Evolutionary conservation across 2,888 invertebrate species (phyloP).

Genomic region (Parnassius glacialis): DNA sequence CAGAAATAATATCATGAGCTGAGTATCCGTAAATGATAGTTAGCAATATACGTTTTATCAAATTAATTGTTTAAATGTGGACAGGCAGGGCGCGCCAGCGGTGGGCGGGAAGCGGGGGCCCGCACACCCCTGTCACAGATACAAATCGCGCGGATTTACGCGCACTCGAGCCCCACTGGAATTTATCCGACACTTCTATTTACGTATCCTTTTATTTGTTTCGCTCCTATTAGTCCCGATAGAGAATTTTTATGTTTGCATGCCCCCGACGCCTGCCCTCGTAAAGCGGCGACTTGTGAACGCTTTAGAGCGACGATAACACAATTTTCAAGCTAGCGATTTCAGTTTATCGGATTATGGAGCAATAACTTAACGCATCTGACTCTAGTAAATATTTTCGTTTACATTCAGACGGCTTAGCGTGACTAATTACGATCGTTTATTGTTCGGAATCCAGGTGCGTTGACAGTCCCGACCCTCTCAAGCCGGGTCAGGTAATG

Average conservation of each 20-base stretch:
- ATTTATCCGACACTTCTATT: slow-evolving; percentile 78
- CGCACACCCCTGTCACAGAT: slow-evolving; percentile 76
- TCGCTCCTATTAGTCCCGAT: slow-evolving; percentile 79
- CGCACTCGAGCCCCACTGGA: slow-evolving; percentile 77
- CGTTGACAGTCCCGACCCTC: slow-evolving; percentile 60
- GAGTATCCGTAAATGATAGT: not conserved
- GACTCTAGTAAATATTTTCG: slow-evolving; percentile 70
- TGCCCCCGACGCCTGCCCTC: slow-evolving; percentile 70
- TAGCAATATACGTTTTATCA: slow-evolving; percentile 51
- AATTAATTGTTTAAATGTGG: slow-evolving; percentile 64
- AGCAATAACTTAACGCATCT: slow-evolving; percentile 64
- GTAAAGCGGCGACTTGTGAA: slow-evolving; percentile 77
- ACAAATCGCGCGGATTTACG: slow-evolving; percentile 82
- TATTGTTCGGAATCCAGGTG: slow-evolving; percentile 64
- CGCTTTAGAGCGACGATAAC: slow-evolving; percentile 75
- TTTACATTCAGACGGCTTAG: slow-evolving; percentile 55
- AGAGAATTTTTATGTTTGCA: slow-evolving; percentile 81
- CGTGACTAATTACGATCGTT: slow-evolving; percentile 67
- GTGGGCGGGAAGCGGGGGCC: slow-evolving; percentile 40
- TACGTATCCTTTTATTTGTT: slow-evolving; percentile 81
- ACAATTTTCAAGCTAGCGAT: slow-evolving; percentile 70
- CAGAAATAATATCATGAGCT: too few species aligned
- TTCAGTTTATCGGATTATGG: slow-evolving; percentile 73
- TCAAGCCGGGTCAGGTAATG: slow-evolving; percentile 29
- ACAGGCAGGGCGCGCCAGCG: slow-evolving; percentile 27